Percentiles rank a stretch among this genome's conserved stretches.
phyloP scores from a whole-genome alignment of 2,888 invertebrate genomes.

The Himalopsyche anomala region DNA sequence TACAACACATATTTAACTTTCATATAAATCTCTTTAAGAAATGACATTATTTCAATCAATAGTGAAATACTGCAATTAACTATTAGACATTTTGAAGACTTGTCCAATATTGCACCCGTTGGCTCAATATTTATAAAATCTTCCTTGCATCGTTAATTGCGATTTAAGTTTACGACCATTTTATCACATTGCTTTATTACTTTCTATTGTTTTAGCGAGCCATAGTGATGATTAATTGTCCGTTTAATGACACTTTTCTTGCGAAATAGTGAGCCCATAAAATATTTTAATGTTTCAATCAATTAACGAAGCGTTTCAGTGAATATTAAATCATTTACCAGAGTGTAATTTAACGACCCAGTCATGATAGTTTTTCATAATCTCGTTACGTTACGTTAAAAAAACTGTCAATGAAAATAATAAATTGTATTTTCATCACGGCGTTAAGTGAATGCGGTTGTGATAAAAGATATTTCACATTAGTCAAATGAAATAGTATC shows the following conservation, averaged over 20 bases:
- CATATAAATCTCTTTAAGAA: too few species aligned
- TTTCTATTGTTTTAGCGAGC: conserved; percentile 10
- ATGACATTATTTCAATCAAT: too few species aligned
- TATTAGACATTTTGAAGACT: too few species aligned
- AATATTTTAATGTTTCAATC: conserved; percentile 37
- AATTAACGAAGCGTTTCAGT: conserved; percentile 13
- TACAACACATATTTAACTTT: too few species aligned
- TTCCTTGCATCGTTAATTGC: not conserved
- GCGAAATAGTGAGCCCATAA: not conserved
- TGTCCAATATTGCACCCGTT: too few species aligned
- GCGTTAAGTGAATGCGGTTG: too few species aligned
- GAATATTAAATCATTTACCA: not conserved
- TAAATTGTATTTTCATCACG: too few species aligned
- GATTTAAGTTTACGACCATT: conserved; percentile 23
- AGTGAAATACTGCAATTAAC: too few species aligned
- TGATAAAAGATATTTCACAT: too few species aligned
- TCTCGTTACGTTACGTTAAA: not conserved
- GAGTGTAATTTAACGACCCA: not conserved
- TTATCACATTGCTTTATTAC: conserved; percentile 13
- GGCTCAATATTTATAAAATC: not conserved
- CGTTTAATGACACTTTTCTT: conserved; percentile 26
- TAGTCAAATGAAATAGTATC: too few species aligned
- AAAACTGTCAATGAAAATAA: too few species aligned
- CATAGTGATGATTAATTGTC: conserved; percentile 18
- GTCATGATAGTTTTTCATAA: conserved; percentile 36